Evolutionary conservation across 2,797 vertebrate genomes (phyloP).

Genomic region (Ctenopoma multispine): DNA sequence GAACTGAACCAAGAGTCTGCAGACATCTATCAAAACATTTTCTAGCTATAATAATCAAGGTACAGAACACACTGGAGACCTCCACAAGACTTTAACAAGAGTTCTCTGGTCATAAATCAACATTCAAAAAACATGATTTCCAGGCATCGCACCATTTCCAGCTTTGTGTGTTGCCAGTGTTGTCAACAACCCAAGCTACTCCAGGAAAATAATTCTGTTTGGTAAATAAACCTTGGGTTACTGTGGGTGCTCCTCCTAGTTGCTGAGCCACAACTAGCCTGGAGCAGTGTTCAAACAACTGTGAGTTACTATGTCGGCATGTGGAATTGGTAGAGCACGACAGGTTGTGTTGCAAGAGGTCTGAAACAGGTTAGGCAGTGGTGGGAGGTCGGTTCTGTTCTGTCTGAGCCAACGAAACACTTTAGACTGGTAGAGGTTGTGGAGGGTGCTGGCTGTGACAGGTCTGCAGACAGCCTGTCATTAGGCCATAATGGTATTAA

Average conservation of each 20-base stretch:
- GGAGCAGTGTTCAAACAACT: conserved; percentile 40
- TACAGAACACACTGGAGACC: conserved; percentile 45
- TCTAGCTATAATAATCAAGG: conserved; percentile 77
- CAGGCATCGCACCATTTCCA: conserved; percentile 48
- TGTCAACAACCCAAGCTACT: conserved; percentile 50
- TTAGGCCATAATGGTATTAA: conserved; percentile 90
- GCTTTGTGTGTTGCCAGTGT: conserved; percentile 44
- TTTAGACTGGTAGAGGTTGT: conserved; percentile 52
- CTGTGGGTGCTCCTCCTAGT: conserved; percentile 52
- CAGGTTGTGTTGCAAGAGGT: conserved; percentile 46
- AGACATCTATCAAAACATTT: conserved; percentile 67
- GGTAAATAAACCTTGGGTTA: conserved; percentile 71
- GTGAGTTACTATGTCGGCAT: conserved; percentile 53
- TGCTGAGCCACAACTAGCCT: conserved; percentile 38
- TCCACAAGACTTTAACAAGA: too few species aligned
- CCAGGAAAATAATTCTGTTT: conserved; percentile 64
- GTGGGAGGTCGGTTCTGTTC: conserved; percentile 62
- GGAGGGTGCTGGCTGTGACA: conserved; percentile 70
- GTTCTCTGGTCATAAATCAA: conserved; percentile 68
- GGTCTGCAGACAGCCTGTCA: conserved; percentile 87
- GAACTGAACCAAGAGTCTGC: conserved; percentile 45
- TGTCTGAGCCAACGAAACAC: conserved; percentile 45
- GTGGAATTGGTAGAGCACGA: conserved; percentile 51
- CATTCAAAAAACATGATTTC: conserved; percentile 39
- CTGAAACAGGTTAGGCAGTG: conserved; percentile 53